Evolutionary conservation across 2,888 invertebrate species (phyloP).

Genomic region (Drosophila nigritarsus): DNA sequence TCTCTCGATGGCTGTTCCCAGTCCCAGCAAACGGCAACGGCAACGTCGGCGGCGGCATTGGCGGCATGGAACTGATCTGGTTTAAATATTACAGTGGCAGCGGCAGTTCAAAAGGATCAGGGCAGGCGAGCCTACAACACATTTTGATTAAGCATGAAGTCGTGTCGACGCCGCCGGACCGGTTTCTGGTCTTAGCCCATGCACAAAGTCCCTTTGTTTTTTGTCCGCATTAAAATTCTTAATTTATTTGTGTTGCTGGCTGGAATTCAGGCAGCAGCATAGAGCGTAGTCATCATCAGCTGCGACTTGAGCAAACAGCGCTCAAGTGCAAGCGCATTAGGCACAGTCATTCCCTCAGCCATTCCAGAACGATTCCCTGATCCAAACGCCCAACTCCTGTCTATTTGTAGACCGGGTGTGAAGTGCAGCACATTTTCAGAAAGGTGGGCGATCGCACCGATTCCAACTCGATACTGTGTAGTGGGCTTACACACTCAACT

Average conservation of each 20-base stretch:
- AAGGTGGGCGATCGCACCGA: conserved; percentile 72
- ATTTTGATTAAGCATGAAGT: conserved; percentile 81
- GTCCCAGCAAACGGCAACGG: conserved; percentile 14
- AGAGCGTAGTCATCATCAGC: conserved; percentile 67
- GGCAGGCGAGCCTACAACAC: conserved; percentile 63
- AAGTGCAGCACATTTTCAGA: conserved; percentile 72
- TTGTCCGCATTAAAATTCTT: conserved; percentile 75
- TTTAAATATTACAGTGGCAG: conserved; percentile 78
- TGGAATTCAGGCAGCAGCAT: conserved; percentile 1
- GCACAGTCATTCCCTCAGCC: conserved; percentile 70
- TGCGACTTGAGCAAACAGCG: conserved; percentile 63
- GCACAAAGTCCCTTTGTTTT: conserved; percentile 57
- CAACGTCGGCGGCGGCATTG: conserved; percentile 2
- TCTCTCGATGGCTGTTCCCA: conserved; percentile 32
- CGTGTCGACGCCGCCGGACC: conserved; percentile 46
- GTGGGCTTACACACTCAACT: conserved; percentile 1
- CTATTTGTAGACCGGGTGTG: conserved; percentile 69
- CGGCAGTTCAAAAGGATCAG: conserved; percentile 76
- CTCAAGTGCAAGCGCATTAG: conserved; percentile 75
- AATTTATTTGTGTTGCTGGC: conserved; percentile 68
- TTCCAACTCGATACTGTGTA: conserved; percentile 51
- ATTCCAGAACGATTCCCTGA: conserved; percentile 33
- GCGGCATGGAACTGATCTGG: conserved; percentile 71
- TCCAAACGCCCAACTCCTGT: conserved; percentile 23
- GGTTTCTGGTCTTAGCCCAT: conserved; percentile 9